Evolutionary conservation across 2,113 vertebrate species (phyloP).

Genomic region (Ameiurus melas): DNA sequence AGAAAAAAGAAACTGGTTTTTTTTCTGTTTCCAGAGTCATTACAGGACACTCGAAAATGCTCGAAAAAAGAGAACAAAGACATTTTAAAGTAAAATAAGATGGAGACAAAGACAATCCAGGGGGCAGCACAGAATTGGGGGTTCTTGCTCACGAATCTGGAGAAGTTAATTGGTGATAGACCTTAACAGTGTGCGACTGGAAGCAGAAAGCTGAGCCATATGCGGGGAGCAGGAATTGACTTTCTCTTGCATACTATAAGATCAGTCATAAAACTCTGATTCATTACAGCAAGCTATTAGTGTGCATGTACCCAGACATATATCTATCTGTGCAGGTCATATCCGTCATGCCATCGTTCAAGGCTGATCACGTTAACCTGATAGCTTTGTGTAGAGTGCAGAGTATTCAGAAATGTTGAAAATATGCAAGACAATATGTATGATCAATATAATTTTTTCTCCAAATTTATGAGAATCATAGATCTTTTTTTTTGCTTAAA

Average conservation of each 20-base stretch:
- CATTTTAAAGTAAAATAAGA: not conserved
- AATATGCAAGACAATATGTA: not conserved
- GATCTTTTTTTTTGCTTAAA: not conserved
- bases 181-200: constrained; percentile 60
- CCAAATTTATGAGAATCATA: no score
- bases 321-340: not conserved
- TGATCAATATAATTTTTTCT: not conserved
- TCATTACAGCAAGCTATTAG: not conserved
- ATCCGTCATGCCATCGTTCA: not conserved
- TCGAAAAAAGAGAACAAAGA: not conserved
- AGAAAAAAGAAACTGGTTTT: not conserved
- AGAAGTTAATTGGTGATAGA: constrained; percentile 71
- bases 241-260: not conserved
- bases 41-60: not conserved
- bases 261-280: constrained; percentile 24
- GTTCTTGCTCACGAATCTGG: constrained; percentile 49
- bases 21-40: not conserved
- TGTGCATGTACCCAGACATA: not conserved
- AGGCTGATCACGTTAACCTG: not conserved
- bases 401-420: not conserved
- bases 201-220: constrained; percentile 59
- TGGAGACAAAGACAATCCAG: not conserved
- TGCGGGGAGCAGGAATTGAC: constrained; percentile 53
- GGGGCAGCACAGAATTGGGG: constrained; percentile 41
- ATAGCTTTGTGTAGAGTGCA: not conserved